Percentiles rank a stretch among this genome's conserved stretches.
Evolutionary conservation across 2,797 vertebrate genomes (phyloP).

Genomic region (Pelochelys cantorii): DNA sequence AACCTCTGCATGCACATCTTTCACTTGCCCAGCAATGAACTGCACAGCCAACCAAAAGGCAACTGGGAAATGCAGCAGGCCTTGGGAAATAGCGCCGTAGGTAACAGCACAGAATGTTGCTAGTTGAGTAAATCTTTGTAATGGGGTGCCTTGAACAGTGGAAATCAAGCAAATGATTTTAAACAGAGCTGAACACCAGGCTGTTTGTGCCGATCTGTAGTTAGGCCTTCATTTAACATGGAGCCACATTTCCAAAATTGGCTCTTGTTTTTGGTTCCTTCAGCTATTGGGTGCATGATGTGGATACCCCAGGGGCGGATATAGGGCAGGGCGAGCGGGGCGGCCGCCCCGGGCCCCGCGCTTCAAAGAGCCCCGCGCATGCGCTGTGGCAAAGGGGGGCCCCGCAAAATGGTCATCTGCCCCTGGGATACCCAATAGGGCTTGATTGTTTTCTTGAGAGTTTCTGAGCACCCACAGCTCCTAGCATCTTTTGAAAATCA

Average conservation of each 20-base stretch:
- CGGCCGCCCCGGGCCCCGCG: no score
- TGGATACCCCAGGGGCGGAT: no score
- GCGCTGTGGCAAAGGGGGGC: no score
- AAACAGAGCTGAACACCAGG: fast-evolving
- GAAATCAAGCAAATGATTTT: not conserved
- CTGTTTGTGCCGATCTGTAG: fast-evolving
- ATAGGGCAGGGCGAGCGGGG: no score
- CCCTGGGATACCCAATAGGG: not conserved
- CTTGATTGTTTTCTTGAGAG: not conserved
- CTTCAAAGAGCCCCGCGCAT: no score
- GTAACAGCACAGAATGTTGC: not conserved
- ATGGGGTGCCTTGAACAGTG: not conserved
- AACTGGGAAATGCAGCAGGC: not conserved
- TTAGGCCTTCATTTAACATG: not conserved
- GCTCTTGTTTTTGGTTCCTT: not conserved
- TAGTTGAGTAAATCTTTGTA: not conserved
- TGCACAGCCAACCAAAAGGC: not conserved
- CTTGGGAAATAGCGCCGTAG: not conserved
- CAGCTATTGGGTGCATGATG: fast-evolving
- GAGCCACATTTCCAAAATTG: not conserved
- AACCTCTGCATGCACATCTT: not conserved
- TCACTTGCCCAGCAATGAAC: not conserved
- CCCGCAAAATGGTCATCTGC: no score
- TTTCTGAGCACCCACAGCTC: fast-evolving
- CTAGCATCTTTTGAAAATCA: not conserved